Evolutionary conservation across 2,888 invertebrate genomes (phyloP).

Genomic region (Chirona hameri): DNA sequence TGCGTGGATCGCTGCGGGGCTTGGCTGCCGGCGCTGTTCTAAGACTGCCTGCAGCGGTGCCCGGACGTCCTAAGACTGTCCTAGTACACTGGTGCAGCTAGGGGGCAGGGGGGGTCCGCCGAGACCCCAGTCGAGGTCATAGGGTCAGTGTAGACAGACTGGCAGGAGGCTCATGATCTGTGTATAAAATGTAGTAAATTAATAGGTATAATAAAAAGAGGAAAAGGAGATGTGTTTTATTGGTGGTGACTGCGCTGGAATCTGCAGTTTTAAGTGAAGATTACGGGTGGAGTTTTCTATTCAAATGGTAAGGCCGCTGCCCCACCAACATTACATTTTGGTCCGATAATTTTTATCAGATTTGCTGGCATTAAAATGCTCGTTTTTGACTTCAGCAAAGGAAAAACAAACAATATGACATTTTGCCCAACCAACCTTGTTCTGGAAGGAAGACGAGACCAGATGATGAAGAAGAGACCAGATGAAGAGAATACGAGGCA

Average conservation of each 20-base stretch:
- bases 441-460: no score
- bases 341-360: no score
- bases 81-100: neutral
- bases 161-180: neutral
- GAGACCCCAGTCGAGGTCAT: neutral
- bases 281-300: no score
- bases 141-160: neutral
- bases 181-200: constrained; percentile 28
- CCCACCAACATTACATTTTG: no score
- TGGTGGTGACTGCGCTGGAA: neutral
- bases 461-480: no score
- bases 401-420: no score
- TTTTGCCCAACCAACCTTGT: no score
- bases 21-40: neutral
- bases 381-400: no score
- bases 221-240: neutral
- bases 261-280: no score
- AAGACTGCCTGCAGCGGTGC: neutral
- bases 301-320: no score
- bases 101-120: neutral
- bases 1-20: neutral
- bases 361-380: no score
- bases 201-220: constrained; percentile 11
- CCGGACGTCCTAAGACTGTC: neutral
- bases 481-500: no score